Evolutionary conservation across 2,888 invertebrate genomes (phyloP), one percentile per base, ranked within the genome.

Genomic region (Oeneis ivallda): DNA sequence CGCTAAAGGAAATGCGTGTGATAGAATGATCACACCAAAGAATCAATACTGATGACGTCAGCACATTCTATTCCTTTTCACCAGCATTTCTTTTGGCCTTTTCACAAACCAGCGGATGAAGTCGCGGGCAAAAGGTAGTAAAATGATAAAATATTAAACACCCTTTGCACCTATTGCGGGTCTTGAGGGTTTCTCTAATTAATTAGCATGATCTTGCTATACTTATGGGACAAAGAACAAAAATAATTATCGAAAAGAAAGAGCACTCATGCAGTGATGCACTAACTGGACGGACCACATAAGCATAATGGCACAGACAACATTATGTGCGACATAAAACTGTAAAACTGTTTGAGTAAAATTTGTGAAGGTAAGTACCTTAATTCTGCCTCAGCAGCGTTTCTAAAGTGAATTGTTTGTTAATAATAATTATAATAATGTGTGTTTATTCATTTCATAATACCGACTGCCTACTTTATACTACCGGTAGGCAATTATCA

Each of bases 331-430:
- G 49, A 68, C 62, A 65, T 62, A 49, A 64, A 37, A 37, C 26
- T 26, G 4, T 37, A 37, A 37, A 59, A 47, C 37, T 17, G 26
- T 52, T 41, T 53, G 17, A 43, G 64, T 62, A 62, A n/a, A n/a
- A 59, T 17, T 59, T 17, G 15, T 43, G n/a, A n/a, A n/a, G n/a
- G n/a, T 37, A 43, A 49, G 26, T 72, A 73, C 75, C 75, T 75
- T 70, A 72, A 63, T 62, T 72, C 74, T 72, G 70, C 74, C 69
- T 74, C 64, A 64, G 72, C 72, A 68, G 74, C 71, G 65, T 75
- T 75, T 71, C 75, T 75, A 65, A 62, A 74, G 72, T 70, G 64
- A 73, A 71, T 66, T 66, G 61, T 58, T 52, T 13, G 32, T 50
- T 61, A 50, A 52, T 61, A 53, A 37, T 37, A 37, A 4, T 0